These are phyloP conservation scores for Danaus melanippus DNA, from an alignment of 1,140 invertebrate genomes.

Conservation along the genomic window DNA sequence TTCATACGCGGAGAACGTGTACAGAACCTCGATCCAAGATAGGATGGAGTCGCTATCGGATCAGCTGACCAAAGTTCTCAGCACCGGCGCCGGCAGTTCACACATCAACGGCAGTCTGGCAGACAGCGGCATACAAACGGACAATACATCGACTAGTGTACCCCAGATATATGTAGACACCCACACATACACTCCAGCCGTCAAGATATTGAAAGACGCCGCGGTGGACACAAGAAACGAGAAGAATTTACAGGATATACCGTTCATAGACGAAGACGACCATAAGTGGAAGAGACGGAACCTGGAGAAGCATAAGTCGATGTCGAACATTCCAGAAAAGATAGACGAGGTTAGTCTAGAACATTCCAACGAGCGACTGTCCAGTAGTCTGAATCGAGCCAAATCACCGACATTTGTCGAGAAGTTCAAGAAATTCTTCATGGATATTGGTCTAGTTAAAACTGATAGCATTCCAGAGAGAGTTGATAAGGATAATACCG, in stretches of 20 bases:
- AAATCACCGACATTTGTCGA: slow-evolving; percentile 63
- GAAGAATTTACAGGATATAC: slow-evolving; percentile 62
- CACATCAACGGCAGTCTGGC: slow-evolving; percentile 64
- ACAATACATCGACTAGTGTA: slow-evolving; percentile 59
- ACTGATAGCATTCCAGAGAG: slow-evolving; percentile 25
- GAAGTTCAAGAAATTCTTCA: slow-evolving; percentile 64
- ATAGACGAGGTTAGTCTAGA: slow-evolving; percentile 54
- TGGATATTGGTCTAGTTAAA: slow-evolving; percentile 57
- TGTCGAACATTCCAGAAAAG: slow-evolving; percentile 57
- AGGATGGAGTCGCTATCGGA: slow-evolving; percentile 54
- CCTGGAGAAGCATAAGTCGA: slow-evolving; percentile 58
- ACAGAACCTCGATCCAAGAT: slow-evolving; percentile 41
- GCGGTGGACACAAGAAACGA: slow-evolving; percentile 61
- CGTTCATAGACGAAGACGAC: slow-evolving; percentile 63
- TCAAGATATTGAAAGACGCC: slow-evolving; percentile 51
- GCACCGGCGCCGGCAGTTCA: slow-evolving; percentile 53
- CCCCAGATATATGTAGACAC: slow-evolving; percentile 57
- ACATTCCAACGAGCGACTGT: slow-evolving; percentile 46
- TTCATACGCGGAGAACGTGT: slow-evolving; percentile 50
- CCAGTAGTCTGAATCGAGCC: slow-evolving; percentile 52
- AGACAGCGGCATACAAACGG: slow-evolving; percentile 62
- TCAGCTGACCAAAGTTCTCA: slow-evolving; percentile 57
- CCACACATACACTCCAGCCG: slow-evolving; percentile 27
- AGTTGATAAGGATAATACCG: background rate
- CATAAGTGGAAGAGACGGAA: slow-evolving; percentile 42